Evolutionary conservation across 1,140 invertebrate genomes (phyloP).

Genomic region (Charaxes varanes): DNA sequence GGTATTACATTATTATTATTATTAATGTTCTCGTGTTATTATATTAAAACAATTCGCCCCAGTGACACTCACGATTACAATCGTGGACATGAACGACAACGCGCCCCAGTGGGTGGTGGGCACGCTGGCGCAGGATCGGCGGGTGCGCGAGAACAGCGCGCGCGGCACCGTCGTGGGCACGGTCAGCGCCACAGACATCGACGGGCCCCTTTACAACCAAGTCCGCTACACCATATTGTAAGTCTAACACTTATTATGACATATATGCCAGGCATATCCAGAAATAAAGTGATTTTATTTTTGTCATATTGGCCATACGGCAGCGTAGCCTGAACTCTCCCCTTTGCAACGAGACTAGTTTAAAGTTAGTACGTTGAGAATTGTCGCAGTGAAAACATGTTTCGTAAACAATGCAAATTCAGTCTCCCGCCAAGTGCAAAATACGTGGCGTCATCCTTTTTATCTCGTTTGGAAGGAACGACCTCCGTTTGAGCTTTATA

Average conservation of each 20-base stretch:
- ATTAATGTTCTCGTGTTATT: no score
- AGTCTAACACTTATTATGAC: conserved; percentile 27
- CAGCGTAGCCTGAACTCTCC: not conserved
- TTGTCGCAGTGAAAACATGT: not conserved
- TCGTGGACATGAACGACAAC: conserved; percentile 75
- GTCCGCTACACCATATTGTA: conserved; percentile 55
- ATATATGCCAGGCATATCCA: not conserved
- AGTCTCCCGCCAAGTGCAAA: not conserved
- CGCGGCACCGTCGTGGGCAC: conserved; percentile 59
- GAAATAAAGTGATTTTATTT: not conserved
- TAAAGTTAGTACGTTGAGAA: not conserved
- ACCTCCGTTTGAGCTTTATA: not conserved
- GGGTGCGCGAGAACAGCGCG: conserved; percentile 57
- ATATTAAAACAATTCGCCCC: conserved; percentile 13
- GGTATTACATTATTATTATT: no score
- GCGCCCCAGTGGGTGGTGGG: conserved; percentile 59
- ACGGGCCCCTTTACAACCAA: conserved; percentile 72
- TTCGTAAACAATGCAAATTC: not conserved
- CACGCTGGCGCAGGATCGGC: conserved; percentile 40
- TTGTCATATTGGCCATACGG: not conserved
- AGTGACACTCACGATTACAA: conserved; percentile 67
- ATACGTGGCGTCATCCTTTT: not conserved
- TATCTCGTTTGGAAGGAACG: not conserved
- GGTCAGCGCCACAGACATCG: conserved; percentile 72
- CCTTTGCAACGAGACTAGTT: not conserved